Conservation (phyloP, 2,113 vertebrate genomes). For the Numida meleagris region DNA sequence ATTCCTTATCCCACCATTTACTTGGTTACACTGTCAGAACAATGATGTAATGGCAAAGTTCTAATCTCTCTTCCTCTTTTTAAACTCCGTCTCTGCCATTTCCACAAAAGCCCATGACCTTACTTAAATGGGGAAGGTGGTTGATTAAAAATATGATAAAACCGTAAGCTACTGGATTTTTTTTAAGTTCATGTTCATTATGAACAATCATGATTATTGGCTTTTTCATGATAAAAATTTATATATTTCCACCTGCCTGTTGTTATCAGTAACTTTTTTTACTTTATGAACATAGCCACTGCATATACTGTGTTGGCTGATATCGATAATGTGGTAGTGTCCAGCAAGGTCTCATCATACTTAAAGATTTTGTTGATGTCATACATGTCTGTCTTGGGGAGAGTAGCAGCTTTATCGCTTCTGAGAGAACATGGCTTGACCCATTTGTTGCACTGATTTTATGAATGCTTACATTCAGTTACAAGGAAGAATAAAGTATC, state of each 20-base stretch:
- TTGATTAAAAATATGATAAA: not conserved
- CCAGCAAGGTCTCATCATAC: not conserved
- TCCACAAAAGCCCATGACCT: fast-evolving
- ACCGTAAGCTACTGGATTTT: not conserved
- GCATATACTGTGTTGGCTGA: not conserved
- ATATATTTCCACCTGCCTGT: not conserved
- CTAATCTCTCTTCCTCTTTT: not conserved
- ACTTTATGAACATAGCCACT: not conserved
- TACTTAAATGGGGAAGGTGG: not conserved
- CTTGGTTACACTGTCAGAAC: not conserved
- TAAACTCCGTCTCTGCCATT: not conserved
- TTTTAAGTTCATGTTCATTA: not conserved
- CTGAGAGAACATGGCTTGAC: not conserved
- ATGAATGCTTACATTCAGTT: not conserved
- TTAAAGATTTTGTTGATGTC: not conserved
- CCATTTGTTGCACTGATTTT: not conserved
- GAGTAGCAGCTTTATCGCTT: not conserved
- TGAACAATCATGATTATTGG: not conserved
- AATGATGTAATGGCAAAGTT: not conserved
- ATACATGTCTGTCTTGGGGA: not conserved
- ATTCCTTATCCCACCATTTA: not conserved
- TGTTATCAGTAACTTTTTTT: not conserved
- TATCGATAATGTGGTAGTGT: not conserved
- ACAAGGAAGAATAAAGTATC: not conserved
- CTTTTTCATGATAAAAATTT: not conserved